Evolutionary conservation across 2,113 vertebrate species (phyloP), one percentile per base, ranked within the genome.

Genomic region (Oreotrochilus melanogaster): DNA sequence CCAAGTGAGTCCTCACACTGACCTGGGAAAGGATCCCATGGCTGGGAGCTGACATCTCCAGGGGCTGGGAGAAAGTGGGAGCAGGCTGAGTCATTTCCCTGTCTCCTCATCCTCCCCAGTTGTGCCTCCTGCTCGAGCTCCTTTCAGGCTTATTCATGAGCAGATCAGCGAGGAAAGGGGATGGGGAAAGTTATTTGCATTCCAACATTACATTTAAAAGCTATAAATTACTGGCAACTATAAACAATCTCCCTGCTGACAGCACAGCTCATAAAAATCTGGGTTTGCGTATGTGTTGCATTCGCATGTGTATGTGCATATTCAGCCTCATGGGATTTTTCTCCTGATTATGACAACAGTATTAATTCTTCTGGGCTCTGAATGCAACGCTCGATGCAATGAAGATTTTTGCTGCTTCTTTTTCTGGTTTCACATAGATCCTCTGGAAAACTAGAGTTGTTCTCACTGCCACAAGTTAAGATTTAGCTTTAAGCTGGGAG

Each of bases 81-180:
- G n/a, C 84, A 83, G 17, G 47, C 95, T 86, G 60, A 95, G 94
- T 94, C 94, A 88, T 91, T 96, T 96, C 94, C 61, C 92, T 84
- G 85, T 86, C 74, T 96, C 83, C 76, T 94, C 79, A 81, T 91
- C 70, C 67, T 97, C 65, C 89, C 76, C 5, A 5, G 66, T 67
- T 88, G 76, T 72, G 90, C 93, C 96, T 97, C 95, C 75, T 88
- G 72, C 92, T 93, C 18, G 1, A 42, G 57, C 18, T 97, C 91
- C 95, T 97, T 98, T 97, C 95, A 97, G 72, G 28, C 71, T 97
- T 98, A 98, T 98, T 98, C 97, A 98, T 98, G 97, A 98, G 91
- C 94, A 95, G 87, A 95, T 94, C 66, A 50, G 74, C 37, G 57
- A 90, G 58, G 45, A 61, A 72, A 88, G 56, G 58, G 78, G 17